Percentiles rank a stretch among this genome's conserved stretches.
Conservation (phyloP, 2,113 vertebrate species). For the Peucedramus taeniatus region DNA sequence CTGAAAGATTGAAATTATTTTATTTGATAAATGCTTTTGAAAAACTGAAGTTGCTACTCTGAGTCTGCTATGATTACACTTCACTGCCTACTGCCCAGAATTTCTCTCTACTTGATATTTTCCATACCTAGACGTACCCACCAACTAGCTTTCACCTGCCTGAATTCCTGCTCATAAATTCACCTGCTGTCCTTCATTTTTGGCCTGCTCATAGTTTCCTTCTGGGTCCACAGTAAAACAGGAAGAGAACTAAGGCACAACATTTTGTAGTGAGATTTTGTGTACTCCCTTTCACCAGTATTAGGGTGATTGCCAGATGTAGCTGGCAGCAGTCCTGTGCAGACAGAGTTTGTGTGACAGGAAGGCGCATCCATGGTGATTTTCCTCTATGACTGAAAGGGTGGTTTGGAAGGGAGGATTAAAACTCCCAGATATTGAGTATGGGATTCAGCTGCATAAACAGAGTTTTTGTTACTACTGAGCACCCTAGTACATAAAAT, state of each 20-base stretch:
- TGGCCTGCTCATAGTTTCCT: rapidly evolving
- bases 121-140: background rate
- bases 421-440: background rate
- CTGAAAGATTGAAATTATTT: background rate
- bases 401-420: background rate
- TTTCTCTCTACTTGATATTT: background rate
- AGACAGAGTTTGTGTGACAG: background rate
- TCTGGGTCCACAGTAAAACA: background rate
- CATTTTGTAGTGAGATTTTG: background rate
- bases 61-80: background rate
- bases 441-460: background rate
- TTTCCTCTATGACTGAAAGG: background rate
- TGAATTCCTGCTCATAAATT: background rate
- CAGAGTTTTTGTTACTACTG: background rate
- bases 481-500: background rate
- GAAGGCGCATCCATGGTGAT: background rate
- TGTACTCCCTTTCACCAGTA: background rate
- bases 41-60: background rate
- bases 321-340: background rate
- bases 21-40: background rate
- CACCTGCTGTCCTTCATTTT: background rate
- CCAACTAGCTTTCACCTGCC: background rate
- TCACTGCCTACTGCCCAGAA: background rate
- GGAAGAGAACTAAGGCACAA: background rate
- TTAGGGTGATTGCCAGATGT: background rate